Conservation (phyloP, 2,113 vertebrate genomes). For the Myiozetetes cayanensis region DNA sequence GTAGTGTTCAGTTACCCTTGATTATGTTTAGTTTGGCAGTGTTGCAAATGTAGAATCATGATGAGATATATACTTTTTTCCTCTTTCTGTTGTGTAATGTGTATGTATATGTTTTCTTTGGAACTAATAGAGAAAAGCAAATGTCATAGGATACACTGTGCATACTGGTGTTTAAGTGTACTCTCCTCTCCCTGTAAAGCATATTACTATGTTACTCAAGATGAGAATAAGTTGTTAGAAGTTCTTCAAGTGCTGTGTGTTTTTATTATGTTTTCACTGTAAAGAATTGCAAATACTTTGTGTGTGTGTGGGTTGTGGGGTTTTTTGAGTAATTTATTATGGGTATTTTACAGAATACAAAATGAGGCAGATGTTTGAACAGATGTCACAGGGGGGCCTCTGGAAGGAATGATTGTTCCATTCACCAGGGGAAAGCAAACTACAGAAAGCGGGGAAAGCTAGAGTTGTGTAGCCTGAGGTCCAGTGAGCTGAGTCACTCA, state of each 20-base stretch:
- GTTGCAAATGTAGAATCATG: neutral
- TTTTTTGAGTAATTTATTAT: conserved; percentile 33
- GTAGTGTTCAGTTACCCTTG: neutral
- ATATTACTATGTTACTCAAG: neutral
- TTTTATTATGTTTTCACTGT: neutral
- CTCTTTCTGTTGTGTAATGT: neutral
- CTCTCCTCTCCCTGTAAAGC: neutral
- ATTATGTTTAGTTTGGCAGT: neutral
- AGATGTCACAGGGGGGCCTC: conserved; percentile 60
- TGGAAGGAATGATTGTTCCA: conserved; percentile 39
- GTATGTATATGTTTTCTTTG: neutral
- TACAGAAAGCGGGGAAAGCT: neutral
- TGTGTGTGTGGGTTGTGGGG: neutral
- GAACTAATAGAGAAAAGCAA: conserved; percentile 20
- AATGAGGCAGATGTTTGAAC: conserved; percentile 67
- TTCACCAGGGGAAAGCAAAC: neutral
- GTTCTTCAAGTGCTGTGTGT: conserved; percentile 8
- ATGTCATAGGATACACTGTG: neutral
- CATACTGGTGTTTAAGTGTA: neutral
- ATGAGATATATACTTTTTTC: neutral
- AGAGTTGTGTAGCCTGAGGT: conserved; percentile 2
- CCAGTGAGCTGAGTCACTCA: conserved; percentile 5
- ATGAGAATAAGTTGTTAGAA: conserved; percentile 34
- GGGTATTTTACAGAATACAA: conserved; percentile 9
- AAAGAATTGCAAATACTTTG: neutral